phyloP scores from a whole-genome alignment of 1,140 invertebrate genomes.

The Helicoverpa zea region DNA sequence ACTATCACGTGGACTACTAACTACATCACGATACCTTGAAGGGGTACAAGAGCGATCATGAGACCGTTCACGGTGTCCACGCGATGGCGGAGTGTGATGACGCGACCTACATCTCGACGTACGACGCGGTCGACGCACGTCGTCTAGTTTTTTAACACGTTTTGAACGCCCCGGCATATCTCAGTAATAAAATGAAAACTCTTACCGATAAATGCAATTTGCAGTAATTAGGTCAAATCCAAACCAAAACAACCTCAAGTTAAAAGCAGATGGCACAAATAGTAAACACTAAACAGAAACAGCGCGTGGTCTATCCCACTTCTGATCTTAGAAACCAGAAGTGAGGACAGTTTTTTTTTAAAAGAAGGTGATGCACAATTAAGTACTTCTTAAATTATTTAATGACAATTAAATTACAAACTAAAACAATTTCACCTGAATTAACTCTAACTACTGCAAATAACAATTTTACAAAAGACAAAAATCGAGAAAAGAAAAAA shows the following conservation, averaged over 20 bases:
- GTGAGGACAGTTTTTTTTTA: conserved; percentile 24
- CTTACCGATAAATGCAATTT: conserved; percentile 7
- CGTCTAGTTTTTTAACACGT: conserved; percentile 26
- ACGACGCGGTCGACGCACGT: conserved; percentile 1
- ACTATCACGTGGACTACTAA: conserved; percentile 4
- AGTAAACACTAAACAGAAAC: background rate
- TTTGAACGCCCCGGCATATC: conserved; percentile 19
- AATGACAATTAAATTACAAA: background rate
- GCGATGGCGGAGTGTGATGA: conserved; percentile 17
- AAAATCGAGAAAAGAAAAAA: too few species aligned
- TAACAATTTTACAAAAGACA: too few species aligned
- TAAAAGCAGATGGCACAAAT: conserved; percentile 29
- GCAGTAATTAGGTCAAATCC: conserved; percentile 35
- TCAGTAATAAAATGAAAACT: background rate
- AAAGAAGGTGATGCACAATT: conserved; percentile 1
- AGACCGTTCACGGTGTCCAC: conserved; percentile 27
- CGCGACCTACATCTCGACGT: conserved; percentile 22
- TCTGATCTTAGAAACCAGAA: conserved; percentile 5
- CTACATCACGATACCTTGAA: conserved; percentile 5
- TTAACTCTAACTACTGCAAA: too few species aligned
- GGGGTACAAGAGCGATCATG: conserved; percentile 22
- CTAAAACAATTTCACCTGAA: too few species aligned
- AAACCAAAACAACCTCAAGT: background rate
- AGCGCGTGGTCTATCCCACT: conserved; percentile 18
- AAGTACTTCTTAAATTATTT: conserved; percentile 7